A percentile compares a stretch with the other conserved stretches of the same genome.
Conservation (phyloP, 2,797 vertebrate genomes). For the Smutsia temminckii region DNA sequence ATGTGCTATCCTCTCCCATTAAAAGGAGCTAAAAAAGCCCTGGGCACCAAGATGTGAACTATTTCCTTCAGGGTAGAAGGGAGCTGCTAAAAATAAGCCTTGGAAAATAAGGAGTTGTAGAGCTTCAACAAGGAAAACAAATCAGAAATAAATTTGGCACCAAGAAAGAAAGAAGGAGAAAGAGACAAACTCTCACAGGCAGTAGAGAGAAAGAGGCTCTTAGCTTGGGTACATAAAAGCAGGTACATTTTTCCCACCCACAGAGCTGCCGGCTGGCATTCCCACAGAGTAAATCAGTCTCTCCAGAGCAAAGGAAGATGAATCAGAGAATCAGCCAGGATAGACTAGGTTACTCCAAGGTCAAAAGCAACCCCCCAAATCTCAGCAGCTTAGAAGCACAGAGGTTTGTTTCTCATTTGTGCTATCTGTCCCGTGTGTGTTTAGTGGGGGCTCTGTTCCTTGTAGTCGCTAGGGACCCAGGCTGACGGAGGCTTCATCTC, state of each 20-base stretch:
- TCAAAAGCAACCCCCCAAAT: conserved; percentile 48
- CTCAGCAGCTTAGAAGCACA: conserved; percentile 29
- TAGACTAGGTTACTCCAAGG: neutral
- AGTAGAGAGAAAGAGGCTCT: conserved; percentile 54
- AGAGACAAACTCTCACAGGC: conserved; percentile 62
- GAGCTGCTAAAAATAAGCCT: conserved; percentile 81
- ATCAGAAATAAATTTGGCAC: conserved; percentile 76
- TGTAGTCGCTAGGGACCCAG: neutral
- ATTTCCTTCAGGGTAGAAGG: conserved; percentile 81
- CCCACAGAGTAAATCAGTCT: conserved; percentile 62
- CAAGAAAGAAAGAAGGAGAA: conserved; percentile 54
- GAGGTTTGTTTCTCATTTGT: neutral
- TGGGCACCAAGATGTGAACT: conserved; percentile 75
- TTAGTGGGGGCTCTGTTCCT: neutral
- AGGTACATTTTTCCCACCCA: conserved; percentile 66
- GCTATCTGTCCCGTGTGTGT: neutral
- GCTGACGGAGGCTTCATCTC: neutral
- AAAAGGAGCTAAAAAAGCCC: conserved; percentile 81
- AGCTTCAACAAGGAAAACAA: conserved; percentile 79
- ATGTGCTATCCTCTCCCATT: conserved; percentile 79
- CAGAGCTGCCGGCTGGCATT: conserved; percentile 44
- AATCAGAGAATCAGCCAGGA: conserved; percentile 24
- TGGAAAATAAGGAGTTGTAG: conserved; percentile 79
- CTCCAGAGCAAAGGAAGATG: conserved; percentile 45
- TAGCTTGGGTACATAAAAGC: conserved; percentile 34